A percentile compares a stretch with the other conserved stretches of the same genome.
These are phyloP conservation scores for Sinosuthora webbiana DNA, from an alignment of 2,113 vertebrate species.

Conservation along the genomic window DNA sequence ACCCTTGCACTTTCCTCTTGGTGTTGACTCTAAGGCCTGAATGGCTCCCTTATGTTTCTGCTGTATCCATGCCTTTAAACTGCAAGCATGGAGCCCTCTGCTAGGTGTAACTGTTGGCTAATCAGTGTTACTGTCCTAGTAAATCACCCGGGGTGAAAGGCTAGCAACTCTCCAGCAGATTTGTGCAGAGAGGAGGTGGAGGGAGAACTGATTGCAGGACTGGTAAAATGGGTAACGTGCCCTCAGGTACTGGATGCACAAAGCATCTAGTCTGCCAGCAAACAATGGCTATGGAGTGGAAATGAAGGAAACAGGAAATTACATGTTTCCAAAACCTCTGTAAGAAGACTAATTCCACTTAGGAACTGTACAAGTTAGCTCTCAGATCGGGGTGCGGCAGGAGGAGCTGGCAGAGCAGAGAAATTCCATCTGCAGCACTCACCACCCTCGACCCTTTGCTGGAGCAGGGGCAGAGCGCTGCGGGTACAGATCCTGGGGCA, in stretches of 20 bases:
- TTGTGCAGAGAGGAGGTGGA: background rate
- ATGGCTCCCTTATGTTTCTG: background rate
- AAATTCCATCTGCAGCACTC: background rate
- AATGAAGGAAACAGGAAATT: background rate
- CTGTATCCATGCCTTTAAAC: background rate
- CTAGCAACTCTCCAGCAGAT: background rate
- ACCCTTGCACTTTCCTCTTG: background rate
- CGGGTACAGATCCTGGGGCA: background rate
- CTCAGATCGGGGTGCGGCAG: background rate
- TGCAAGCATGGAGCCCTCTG: background rate
- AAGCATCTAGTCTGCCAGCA: background rate
- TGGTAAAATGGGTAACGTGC: background rate
- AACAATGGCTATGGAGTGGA: background rate
- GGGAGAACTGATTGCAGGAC: background rate
- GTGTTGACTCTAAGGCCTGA: background rate
- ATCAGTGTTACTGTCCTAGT: background rate
- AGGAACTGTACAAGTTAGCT: background rate
- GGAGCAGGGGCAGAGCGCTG: background rate
- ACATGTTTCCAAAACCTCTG: background rate
- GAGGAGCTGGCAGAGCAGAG: background rate
- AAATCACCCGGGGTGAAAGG: background rate
- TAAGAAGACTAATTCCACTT: background rate
- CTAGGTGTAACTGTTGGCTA: background rate
- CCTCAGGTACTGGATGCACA: background rate
- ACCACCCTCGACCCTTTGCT: accelerated